These are phyloP conservation scores for Cylas formicarius DNA, from an alignment of 1,140 invertebrate species.

Conservation along the genomic window DNA sequence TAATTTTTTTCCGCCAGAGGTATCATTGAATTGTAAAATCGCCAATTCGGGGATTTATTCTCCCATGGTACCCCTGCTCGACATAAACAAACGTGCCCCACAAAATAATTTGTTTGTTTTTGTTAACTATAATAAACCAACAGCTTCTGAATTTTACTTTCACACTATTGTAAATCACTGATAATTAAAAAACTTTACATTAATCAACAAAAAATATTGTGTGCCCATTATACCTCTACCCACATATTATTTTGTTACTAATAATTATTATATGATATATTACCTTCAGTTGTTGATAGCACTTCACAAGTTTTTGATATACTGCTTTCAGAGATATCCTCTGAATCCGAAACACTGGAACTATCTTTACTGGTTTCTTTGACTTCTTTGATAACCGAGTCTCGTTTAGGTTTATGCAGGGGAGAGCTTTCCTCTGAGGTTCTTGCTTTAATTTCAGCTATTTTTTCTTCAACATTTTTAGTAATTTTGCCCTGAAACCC, in stretches of 20 bases:
- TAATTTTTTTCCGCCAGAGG: too few species aligned
- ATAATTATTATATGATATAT: too few species aligned
- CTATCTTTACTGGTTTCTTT: slow-evolving; percentile 45
- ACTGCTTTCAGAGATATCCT: slow-evolving; percentile 44
- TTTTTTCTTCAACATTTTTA: slow-evolving; percentile 58
- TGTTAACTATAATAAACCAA: too few species aligned
- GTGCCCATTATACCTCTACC: background rate
- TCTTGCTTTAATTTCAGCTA: slow-evolving; percentile 50
- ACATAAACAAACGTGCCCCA: too few species aligned
- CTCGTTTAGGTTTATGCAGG: slow-evolving; percentile 17
- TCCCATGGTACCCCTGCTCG: too few species aligned
- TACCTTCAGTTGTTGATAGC: slow-evolving; percentile 39
- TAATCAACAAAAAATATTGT: too few species aligned
- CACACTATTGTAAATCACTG: too few species aligned
- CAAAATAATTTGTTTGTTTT: too few species aligned
- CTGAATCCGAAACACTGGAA: slow-evolving; percentile 53
- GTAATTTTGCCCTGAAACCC: slow-evolving; percentile 48
- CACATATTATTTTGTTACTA: slow-evolving; percentile 1
- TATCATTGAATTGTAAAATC: too few species aligned
- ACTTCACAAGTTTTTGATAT: slow-evolving; percentile 39
- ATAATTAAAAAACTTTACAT: too few species aligned
- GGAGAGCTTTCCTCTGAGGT: slow-evolving; percentile 36
- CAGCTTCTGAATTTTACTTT: too few species aligned
- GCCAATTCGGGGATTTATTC: too few species aligned
- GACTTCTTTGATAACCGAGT: slow-evolving; percentile 28